phyloP scores from a whole-genome alignment of 2,797 vertebrate genomes.

The Vespertilio murinus region DNA sequence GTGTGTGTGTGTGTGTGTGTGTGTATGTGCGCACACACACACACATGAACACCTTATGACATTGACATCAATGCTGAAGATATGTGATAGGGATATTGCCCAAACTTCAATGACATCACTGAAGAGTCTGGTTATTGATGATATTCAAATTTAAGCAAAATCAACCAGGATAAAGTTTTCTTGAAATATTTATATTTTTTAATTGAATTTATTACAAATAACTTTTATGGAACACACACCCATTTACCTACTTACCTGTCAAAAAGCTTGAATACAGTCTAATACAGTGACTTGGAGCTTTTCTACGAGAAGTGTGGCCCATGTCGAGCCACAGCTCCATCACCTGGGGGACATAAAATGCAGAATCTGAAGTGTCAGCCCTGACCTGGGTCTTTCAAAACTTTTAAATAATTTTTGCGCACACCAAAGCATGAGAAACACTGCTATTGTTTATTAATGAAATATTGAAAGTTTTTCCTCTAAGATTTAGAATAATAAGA shows the following conservation, averaged over 20 bases:
- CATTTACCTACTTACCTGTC: neutral
- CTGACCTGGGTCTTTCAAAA: neutral
- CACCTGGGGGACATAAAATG: neutral
- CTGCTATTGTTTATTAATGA: neutral
- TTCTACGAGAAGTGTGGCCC: accelerated
- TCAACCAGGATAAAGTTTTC: neutral
- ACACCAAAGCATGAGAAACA: neutral
- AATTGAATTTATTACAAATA: neutral
- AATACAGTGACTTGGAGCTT: no score
- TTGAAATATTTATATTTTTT: neutral
- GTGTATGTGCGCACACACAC: neutral
- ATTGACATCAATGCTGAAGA: neutral
- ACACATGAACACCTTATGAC: neutral
- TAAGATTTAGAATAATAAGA: neutral
- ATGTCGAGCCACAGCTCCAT: neutral
- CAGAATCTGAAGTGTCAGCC: neutral
- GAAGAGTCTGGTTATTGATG: neutral
- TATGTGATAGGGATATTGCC: neutral
- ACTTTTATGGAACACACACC: neutral
- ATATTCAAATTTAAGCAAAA: neutral
- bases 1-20: neutral
- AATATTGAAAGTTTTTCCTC: neutral
- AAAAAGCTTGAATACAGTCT: neutral
- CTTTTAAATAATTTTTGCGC: neutral
- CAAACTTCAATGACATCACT: neutral